Base-by-base conservation (phyloP, 2,113 vertebrate genomes). In the Pygathrix nemaeus region DNA sequence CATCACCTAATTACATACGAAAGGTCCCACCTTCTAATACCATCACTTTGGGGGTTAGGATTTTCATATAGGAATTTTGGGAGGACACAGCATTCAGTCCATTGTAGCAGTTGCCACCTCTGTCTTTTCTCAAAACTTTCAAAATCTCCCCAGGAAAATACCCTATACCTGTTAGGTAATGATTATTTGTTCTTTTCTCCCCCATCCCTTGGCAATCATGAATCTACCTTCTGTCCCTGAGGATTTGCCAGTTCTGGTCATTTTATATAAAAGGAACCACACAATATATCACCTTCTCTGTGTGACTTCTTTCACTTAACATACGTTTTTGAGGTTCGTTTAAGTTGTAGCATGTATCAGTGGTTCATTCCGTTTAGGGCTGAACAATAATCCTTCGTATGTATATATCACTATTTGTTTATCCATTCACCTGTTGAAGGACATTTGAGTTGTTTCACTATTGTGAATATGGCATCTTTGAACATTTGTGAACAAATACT, bases 291-390 rank as follows among this genome's bases (percentile, higher is more conserved):
- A 68, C 35, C 59, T 66, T 90, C 66, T 43, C 8, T 68, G 20
- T 96, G 12, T 84, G 59, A 83, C 66, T 59, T 92, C 25, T 94
- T 94, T 94, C 17, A 92, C 9, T 55, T 92, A 82, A 16, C 30
- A 32, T 70, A 30, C 75, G 20, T 89, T 64, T 90, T 90, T 4
- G 0, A 75, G 27, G 9, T 85, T 94, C 45, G 50, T 89, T 27
- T 4, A 75, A 80, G 57, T 68, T 50, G 20, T 57, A 68, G 25
- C 38, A 45, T 90, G 13, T 52, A 25, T 92, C 14, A 64, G 20
- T 92, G 80, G 59, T 79, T 57, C 25, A 57, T 79, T 92, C 9
- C 21, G 61, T 88, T 88, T 43, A 87, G 85, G 52, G 4, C 13
- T 81, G n/a, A 90, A 73, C 80, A 85, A 43, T 48, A 50, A 38